A percentile compares a stretch with the other conserved stretches of the same genome.
These are phyloP conservation scores for Champsocephalus esox DNA, from an alignment of 2,797 vertebrate species.

Conservation along the genomic window DNA sequence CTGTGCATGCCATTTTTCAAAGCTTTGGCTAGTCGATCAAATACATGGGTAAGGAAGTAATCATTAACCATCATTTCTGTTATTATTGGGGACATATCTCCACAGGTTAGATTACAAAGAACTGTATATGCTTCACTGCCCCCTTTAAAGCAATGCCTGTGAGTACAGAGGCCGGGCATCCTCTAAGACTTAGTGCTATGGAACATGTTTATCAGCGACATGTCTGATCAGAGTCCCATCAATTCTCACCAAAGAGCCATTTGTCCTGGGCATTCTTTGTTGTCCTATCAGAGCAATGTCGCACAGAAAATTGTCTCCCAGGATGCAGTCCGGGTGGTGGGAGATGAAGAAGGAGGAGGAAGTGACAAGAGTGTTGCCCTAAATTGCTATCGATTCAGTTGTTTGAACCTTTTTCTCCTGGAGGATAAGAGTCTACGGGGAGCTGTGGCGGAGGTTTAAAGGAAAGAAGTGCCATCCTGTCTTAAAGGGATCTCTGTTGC, in stretches of 20 bases:
- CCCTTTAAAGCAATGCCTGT: constrained; percentile 6
- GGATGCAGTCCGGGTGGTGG: constrained; percentile 58
- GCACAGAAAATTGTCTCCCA: constrained; percentile 74
- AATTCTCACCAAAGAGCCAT: constrained; percentile 60
- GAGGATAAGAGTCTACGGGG: constrained; percentile 70
- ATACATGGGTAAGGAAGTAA: neutral
- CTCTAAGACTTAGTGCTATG: constrained; percentile 22
- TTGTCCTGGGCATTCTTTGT: constrained; percentile 68
- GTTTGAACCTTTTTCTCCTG: constrained; percentile 71
- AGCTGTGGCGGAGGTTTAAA: constrained; percentile 54
- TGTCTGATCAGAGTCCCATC: constrained; percentile 58
- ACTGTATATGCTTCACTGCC: neutral
- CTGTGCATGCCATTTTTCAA: neutral
- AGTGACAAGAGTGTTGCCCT: constrained; percentile 74
- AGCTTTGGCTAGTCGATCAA: neutral
- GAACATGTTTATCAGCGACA: constrained; percentile 57
- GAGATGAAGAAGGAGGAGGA: constrained; percentile 73
- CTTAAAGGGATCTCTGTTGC: constrained; percentile 53
- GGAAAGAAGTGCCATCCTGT: constrained; percentile 42
- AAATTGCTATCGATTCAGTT: constrained; percentile 81
- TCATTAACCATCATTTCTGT: neutral
- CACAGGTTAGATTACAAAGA: neutral
- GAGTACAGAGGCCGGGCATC: constrained; percentile 10
- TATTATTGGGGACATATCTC: neutral
- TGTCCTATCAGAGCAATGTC: constrained; percentile 67